These are phyloP conservation scores for Drosophila navojoa DNA, from an alignment of 1,140 invertebrate species.

Conservation along the genomic window DNA sequence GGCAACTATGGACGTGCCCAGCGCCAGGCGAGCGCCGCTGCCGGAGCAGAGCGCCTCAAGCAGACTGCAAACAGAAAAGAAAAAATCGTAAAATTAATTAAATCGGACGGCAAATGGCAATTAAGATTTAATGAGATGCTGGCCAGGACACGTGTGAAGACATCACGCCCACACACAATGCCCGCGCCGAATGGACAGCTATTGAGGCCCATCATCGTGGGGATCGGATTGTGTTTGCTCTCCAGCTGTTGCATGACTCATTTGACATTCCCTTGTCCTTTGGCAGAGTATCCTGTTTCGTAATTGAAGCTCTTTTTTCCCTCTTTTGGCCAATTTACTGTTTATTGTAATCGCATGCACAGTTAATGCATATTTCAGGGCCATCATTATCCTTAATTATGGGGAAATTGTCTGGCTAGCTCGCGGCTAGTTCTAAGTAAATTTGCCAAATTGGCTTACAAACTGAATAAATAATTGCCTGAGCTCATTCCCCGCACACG, in stretches of 20 bases:
- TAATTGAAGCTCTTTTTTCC: slow-evolving; percentile 23
- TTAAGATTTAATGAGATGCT: slow-evolving; percentile 29
- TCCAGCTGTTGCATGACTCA: slow-evolving; percentile 45
- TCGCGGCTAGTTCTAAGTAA: slow-evolving; percentile 10
- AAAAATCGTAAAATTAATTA: slow-evolving; percentile 38
- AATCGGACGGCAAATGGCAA: slow-evolving; percentile 16
- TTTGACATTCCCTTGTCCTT: slow-evolving; percentile 23
- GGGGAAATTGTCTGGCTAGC: slow-evolving; percentile 30
- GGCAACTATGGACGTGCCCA: slow-evolving; percentile 71
- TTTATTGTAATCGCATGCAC: slow-evolving; percentile 53
- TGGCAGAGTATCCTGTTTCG: slow-evolving; percentile 48
- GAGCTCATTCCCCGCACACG: background rate
- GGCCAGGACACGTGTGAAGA: background rate
- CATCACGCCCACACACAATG: slow-evolving; percentile 5
- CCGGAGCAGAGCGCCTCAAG: slow-evolving; percentile 72
- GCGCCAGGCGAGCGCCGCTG: slow-evolving; percentile 73
- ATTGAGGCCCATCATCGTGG: slow-evolving; percentile 56
- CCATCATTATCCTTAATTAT: slow-evolving; percentile 65
- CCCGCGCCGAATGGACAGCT: slow-evolving; percentile 1
- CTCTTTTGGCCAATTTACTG: slow-evolving; percentile 57
- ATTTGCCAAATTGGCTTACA: slow-evolving; percentile 5
- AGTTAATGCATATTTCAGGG: slow-evolving; percentile 64
- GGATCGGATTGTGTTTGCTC: slow-evolving; percentile 10
- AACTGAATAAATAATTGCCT: slow-evolving; percentile 13
- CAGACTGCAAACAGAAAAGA: slow-evolving; percentile 51